Evolutionary conservation across 2,113 vertebrate genomes (phyloP).

Genomic region (Dipodomys ordii): DNA sequence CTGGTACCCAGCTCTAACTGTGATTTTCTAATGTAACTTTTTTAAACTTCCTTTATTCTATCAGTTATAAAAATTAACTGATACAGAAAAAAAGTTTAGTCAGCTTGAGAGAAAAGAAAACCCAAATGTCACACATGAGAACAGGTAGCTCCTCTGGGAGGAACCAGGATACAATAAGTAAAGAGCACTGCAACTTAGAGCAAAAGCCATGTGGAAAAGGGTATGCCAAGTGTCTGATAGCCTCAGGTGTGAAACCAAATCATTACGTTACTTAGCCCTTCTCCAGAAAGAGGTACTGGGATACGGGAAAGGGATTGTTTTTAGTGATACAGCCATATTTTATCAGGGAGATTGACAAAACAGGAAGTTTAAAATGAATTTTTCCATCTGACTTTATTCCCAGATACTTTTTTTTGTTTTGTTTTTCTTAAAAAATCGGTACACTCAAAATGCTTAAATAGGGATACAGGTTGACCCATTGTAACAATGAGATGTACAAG

Average conservation of each 20-base stretch:
- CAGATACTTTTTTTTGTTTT: constrained; percentile 85
- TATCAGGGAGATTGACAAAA: constrained; percentile 78
- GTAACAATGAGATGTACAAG: too few species aligned
- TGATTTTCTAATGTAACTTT: too few species aligned
- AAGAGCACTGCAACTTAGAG: constrained; percentile 81
- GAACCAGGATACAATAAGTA: constrained; percentile 76
- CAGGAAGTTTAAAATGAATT: constrained; percentile 80
- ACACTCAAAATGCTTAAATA: too few species aligned
- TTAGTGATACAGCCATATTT: constrained; percentile 58
- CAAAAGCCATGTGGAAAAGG: constrained; percentile 72
- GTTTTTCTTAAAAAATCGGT: constrained; percentile 82
- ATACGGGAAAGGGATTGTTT: neutral
- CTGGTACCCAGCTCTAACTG: too few species aligned
- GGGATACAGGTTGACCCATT: too few species aligned
- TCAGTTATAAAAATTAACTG: constrained; percentile 91
- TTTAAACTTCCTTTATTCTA: constrained; percentile 91
- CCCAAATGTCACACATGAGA: constrained; percentile 74
- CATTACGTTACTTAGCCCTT: constrained; percentile 80
- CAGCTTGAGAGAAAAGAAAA: constrained; percentile 87
- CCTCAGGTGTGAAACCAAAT: constrained; percentile 81
- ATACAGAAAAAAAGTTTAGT: constrained; percentile 89
- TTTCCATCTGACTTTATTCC: constrained; percentile 89
- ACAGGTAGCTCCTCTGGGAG: constrained; percentile 58
- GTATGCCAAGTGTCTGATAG: constrained; percentile 75
- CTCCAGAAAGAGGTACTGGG: constrained; percentile 67